phyloP scores from a whole-genome alignment of 2,888 invertebrate genomes.

The Cacoxenus indagator region DNA sequence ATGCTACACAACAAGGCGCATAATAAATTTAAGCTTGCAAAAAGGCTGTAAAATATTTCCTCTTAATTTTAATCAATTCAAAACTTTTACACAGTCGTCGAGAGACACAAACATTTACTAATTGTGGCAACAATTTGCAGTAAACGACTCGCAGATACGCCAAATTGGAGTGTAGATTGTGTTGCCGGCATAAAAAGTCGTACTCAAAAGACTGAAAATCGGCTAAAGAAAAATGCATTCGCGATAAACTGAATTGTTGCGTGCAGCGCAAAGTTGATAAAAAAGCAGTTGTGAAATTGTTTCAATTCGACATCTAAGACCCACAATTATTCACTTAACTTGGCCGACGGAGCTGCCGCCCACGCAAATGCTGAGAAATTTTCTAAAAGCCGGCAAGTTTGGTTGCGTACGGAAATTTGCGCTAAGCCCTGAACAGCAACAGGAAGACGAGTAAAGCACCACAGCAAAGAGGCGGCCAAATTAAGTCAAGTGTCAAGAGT shows the following conservation, averaged over 20 bases:
- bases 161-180: neutral
- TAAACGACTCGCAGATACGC: neutral
- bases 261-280: neutral
- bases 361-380: neutral
- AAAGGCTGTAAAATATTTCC: too few species aligned
- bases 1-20: too few species aligned
- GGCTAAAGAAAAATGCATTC: conserved; percentile 4
- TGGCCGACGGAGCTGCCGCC: too few species aligned
- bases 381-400: neutral
- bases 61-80: too few species aligned
- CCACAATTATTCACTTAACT: conserved; percentile 9
- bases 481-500: neutral
- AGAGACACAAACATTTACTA: neutral
- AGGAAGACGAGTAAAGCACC: neutral
- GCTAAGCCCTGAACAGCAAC: neutral
- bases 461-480: neutral
- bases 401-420: neutral
- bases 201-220: neutral
- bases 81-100: neutral
- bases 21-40: too few species aligned
- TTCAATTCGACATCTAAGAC: conserved; percentile 4
- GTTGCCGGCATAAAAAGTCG: neutral
- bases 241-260: neutral
- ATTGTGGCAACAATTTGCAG: neutral
- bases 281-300: conserved; percentile 7